phyloP scores from a whole-genome alignment of 2,113 vertebrate genomes.

The Otus sunia region DNA sequence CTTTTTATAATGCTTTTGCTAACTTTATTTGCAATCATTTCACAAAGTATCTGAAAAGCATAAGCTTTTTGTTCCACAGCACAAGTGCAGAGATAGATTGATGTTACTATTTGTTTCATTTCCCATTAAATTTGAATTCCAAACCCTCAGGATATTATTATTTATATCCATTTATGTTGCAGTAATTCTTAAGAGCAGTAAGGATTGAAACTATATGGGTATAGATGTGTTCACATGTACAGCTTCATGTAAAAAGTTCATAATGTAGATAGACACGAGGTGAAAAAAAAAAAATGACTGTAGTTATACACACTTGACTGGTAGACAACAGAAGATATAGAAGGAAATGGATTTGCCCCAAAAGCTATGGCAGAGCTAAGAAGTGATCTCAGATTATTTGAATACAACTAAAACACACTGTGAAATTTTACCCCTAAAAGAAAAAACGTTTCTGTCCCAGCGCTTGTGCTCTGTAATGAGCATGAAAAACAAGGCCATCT shows the following conservation, averaged over 20 bases:
- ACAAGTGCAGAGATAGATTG: not conserved
- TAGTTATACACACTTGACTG: not conserved
- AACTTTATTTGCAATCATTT: not conserved
- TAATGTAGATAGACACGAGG: not conserved
- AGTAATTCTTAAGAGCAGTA: not conserved
- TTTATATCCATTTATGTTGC: not conserved
- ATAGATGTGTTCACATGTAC: rapidly evolving
- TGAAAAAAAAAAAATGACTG: not conserved
- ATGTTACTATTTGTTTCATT: not conserved
- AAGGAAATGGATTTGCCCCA: not conserved
- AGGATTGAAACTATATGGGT: not conserved
- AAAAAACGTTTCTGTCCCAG: not conserved
- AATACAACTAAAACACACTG: not conserved
- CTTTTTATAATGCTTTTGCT: not conserved
- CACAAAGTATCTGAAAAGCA: not conserved
- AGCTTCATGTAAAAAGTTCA: not conserved
- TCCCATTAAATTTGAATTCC: not conserved
- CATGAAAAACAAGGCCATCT: not conserved
- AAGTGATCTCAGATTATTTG: not conserved
- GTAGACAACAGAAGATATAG: not conserved
- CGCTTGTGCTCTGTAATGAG: not conserved
- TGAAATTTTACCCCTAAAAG: not conserved
- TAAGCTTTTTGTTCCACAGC: not conserved
- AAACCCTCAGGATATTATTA: not conserved
- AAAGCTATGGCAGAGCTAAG: not conserved